These are phyloP conservation scores for Bombylius discolor DNA, from an alignment of 2,888 invertebrate genomes.

Conservation along the genomic window DNA sequence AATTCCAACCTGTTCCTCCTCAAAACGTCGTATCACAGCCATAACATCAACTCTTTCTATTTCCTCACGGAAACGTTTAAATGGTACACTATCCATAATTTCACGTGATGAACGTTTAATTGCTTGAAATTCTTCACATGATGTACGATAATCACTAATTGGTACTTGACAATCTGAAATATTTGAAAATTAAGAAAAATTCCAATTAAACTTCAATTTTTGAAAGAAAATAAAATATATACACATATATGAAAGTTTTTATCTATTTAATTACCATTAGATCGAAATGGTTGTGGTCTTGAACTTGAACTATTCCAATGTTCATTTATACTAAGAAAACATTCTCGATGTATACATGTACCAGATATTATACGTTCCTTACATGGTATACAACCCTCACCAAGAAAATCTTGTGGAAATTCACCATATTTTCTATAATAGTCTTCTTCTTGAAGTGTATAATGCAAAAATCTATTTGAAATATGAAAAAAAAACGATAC, in stretches of 20 bases:
- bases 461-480: slow-evolving; percentile 53
- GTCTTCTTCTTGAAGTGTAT: slow-evolving; percentile 61
- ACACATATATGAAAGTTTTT: neutral
- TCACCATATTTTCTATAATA: slow-evolving; percentile 60
- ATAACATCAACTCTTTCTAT: slow-evolving; percentile 18
- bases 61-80: slow-evolving; percentile 18
- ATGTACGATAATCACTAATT: neutral
- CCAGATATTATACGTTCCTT: slow-evolving; percentile 22
- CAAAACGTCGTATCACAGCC: slow-evolving; percentile 18
- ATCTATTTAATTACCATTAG: neutral
- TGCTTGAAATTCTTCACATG: slow-evolving; percentile 14
- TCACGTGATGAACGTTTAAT: slow-evolving; percentile 13
- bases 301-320: slow-evolving; percentile 12
- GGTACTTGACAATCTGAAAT: neutral
- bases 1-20: slow-evolving; percentile 17
- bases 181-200: no score
- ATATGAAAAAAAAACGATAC: slow-evolving; percentile 6
- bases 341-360: slow-evolving; percentile 15
- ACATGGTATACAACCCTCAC: slow-evolving; percentile 26
- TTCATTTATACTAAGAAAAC: slow-evolving; percentile 6
- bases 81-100: slow-evolving; percentile 3
- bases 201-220: no score
- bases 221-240: no score
- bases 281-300: neutral
- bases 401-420: slow-evolving; percentile 40